Conservation (phyloP, 2,888 invertebrate species). For the Macaria liturata region DNA sequence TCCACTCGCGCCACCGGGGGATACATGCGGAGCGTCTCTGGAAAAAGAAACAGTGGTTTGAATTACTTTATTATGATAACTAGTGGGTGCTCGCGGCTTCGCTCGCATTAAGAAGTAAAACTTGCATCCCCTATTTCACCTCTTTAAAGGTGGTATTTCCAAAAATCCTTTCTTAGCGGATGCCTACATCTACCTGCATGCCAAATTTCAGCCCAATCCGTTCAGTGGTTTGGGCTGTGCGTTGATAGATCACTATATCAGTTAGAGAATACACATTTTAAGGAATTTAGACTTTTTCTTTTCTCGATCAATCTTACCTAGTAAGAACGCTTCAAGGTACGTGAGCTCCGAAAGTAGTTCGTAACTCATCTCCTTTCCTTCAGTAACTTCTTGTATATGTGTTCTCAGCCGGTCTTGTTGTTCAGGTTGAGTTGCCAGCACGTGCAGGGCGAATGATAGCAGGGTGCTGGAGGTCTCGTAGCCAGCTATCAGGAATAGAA, state of each 20-base stretch:
- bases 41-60: constrained; percentile 31
- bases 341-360: constrained; percentile 61
- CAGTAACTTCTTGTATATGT: constrained; percentile 64
- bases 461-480: constrained; percentile 85
- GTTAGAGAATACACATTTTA: too few species aligned
- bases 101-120: too few species aligned
- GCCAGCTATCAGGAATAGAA: constrained; percentile 84
- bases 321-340: constrained; percentile 67
- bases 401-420: constrained; percentile 71
- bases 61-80: too few species aligned
- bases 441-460: constrained; percentile 80
- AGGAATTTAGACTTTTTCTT: too few species aligned
- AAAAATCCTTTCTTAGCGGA: too few species aligned
- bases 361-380: constrained; percentile 65
- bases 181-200: too few species aligned
- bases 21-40: constrained; percentile 84
- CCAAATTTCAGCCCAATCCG: too few species aligned
- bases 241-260: too few species aligned
- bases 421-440: constrained; percentile 73
- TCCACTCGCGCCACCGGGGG: constrained; percentile 81
- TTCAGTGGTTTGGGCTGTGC: too few species aligned
- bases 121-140: too few species aligned
- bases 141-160: too few species aligned
- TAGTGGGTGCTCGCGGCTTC: too few species aligned
- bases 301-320: constrained; percentile 45